Evolutionary conservation across 2,888 invertebrate genomes (phyloP).

Genomic region (Cephus pygmeus): DNA sequence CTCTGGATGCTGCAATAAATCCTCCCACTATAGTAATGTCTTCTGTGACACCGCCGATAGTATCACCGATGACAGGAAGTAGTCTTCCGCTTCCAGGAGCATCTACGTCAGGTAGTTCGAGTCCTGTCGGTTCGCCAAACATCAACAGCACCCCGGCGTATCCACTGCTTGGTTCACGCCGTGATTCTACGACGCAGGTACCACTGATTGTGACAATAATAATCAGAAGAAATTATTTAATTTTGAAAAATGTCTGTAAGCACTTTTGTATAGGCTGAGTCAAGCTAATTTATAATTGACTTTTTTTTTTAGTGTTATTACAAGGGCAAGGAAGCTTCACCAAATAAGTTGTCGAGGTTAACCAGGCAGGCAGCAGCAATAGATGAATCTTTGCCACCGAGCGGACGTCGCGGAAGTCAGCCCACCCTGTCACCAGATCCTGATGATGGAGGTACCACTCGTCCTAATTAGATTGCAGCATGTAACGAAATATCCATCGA

Average conservation of each 20-base stretch:
- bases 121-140: constrained; percentile 61
- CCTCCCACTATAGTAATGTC: constrained; percentile 86
- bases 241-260: not conserved
- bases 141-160: constrained; percentile 67
- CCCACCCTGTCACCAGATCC: constrained; percentile 86
- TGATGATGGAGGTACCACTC: constrained; percentile 67
- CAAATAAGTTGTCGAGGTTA: constrained; percentile 73
- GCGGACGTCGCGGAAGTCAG: constrained; percentile 82
- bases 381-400: constrained; percentile 84
- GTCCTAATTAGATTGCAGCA: not conserved
- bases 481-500: not conserved
- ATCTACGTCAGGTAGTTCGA: constrained; percentile 67
- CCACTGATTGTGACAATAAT: constrained; percentile 53
- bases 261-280: not conserved
- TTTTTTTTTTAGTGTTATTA: constrained; percentile 55
- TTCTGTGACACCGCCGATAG: constrained; percentile 84
- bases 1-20: constrained; percentile 53
- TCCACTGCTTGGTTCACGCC: constrained; percentile 70
- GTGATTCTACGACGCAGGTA: constrained; percentile 90
- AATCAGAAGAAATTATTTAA: not conserved
- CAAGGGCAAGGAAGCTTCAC: constrained; percentile 59
- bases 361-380: constrained; percentile 90
- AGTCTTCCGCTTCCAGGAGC: constrained; percentile 66
- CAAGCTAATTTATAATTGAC: not conserved
- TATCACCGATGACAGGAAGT: constrained; percentile 75